Percentiles rank a stretch among this genome's conserved stretches.
phyloP scores from a whole-genome alignment of 2,113 vertebrate genomes.

The Myanophis thanlyinensis region DNA sequence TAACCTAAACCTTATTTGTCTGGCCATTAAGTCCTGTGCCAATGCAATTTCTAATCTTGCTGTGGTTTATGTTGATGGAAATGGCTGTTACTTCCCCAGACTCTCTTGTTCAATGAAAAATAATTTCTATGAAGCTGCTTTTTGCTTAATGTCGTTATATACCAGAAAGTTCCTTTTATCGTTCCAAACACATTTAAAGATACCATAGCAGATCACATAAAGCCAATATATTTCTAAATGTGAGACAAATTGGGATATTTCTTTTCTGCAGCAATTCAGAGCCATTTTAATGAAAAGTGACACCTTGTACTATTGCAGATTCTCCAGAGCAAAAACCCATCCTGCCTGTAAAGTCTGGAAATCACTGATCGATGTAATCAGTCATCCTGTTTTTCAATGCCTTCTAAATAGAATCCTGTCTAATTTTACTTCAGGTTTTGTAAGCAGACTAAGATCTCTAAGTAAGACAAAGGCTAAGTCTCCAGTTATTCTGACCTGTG shows the following conservation, averaged over 20 bases:
- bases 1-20: slow-evolving; percentile 20
- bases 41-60: slow-evolving; percentile 30
- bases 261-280: slow-evolving; percentile 17
- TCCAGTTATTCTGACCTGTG: background rate
- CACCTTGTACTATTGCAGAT: slow-evolving; percentile 17
- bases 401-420: slow-evolving; percentile 7
- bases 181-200: slow-evolving; percentile 21
- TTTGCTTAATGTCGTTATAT: slow-evolving; percentile 26
- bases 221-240: slow-evolving; percentile 35
- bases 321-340: slow-evolving; percentile 14
- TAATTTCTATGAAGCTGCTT: slow-evolving; percentile 24
- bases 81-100: slow-evolving; percentile 20
- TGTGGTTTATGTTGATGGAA: slow-evolving; percentile 45
- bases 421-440: background rate
- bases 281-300: slow-evolving; percentile 24
- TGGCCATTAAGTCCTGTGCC: slow-evolving; percentile 8
- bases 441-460: background rate
- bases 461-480: background rate
- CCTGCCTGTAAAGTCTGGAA: slow-evolving; percentile 21
- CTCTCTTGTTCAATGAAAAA: slow-evolving; percentile 29
- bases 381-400: slow-evolving; percentile 7
- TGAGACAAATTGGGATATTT: slow-evolving; percentile 23
- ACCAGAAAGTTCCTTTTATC: slow-evolving; percentile 26
- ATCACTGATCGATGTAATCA: slow-evolving; percentile 22
- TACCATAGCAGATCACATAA: slow-evolving; percentile 23